These are phyloP conservation scores for Sardina pilchardus DNA, from an alignment of 2,113 vertebrate genomes.

Conservation along the genomic window DNA sequence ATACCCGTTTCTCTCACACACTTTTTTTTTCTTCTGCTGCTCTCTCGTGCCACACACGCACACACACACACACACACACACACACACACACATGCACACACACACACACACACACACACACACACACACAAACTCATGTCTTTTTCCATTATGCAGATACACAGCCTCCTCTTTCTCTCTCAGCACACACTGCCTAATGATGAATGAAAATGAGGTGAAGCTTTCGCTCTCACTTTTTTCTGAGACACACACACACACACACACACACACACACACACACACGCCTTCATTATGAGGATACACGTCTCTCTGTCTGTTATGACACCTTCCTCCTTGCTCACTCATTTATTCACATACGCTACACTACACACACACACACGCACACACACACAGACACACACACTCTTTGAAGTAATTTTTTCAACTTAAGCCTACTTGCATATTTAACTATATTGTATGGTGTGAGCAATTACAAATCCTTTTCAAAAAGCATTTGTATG, in stretches of 20 bases:
- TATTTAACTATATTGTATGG: not conserved
- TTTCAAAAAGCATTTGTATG: slow-evolving; percentile 19
- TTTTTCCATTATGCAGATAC: not conserved
- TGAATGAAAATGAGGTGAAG: slow-evolving; percentile 16
- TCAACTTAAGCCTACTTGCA: too few species aligned
- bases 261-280: not conserved
- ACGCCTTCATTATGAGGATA: not conserved
- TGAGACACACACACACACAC: not conserved
- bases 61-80: not conserved
- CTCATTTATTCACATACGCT: not conserved
- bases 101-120: not conserved
- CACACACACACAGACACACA: not conserved
- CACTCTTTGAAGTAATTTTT: not conserved
- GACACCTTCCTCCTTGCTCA: not conserved
- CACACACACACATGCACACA: not conserved
- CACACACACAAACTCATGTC: not conserved
- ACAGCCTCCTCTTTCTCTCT: not conserved
- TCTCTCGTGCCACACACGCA: not conserved
- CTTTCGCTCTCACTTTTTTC: not conserved
- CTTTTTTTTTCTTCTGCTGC: not conserved
- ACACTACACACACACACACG: not conserved
- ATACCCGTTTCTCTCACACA: not conserved
- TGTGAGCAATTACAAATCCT: not conserved
- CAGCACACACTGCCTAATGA: slow-evolving; percentile 21
- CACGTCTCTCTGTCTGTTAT: not conserved